Evolutionary conservation across 2,888 invertebrate genomes (phyloP).

Genomic region (Polymixis flavicincta): DNA sequence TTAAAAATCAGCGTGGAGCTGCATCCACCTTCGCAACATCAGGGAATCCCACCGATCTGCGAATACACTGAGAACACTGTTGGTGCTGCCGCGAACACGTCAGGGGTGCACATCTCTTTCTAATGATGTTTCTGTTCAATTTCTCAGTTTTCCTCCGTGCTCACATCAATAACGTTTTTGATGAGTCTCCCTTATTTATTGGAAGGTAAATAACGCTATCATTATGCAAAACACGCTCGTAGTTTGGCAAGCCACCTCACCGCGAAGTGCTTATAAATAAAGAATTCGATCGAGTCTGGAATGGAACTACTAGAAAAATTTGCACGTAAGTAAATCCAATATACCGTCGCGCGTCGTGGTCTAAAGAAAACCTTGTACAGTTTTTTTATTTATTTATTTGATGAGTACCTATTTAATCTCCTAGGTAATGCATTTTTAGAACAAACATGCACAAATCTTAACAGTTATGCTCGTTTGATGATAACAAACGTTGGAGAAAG

Average conservation of each 20-base stretch:
- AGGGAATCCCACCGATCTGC: no score
- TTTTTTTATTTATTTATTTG: no score
- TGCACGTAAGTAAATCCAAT: not conserved
- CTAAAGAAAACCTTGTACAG: no score
- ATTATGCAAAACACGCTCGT: slow-evolving; percentile 34
- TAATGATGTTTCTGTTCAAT: no score
- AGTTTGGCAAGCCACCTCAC: slow-evolving; percentile 35
- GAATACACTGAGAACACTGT: no score
- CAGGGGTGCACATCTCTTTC: no score
- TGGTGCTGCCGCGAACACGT: no score
- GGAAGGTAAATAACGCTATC: not conserved
- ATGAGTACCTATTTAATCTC: no score
- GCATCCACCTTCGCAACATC: no score
- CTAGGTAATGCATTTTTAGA: not conserved
- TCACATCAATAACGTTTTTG: not conserved
- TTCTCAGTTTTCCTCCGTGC: not conserved
- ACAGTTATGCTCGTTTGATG: not conserved
- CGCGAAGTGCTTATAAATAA: slow-evolving; percentile 47
- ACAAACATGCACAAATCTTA: no score
- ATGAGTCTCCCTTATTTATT: not conserved
- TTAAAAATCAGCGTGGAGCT: no score
- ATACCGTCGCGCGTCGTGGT: no score
- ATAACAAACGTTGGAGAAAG: not conserved
- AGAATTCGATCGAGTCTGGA: slow-evolving; percentile 39
- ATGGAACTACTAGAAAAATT: slow-evolving; percentile 13